These are phyloP conservation scores for Otocyon megalotis DNA, from an alignment of 2,113 vertebrate species.

Conservation along the genomic window DNA sequence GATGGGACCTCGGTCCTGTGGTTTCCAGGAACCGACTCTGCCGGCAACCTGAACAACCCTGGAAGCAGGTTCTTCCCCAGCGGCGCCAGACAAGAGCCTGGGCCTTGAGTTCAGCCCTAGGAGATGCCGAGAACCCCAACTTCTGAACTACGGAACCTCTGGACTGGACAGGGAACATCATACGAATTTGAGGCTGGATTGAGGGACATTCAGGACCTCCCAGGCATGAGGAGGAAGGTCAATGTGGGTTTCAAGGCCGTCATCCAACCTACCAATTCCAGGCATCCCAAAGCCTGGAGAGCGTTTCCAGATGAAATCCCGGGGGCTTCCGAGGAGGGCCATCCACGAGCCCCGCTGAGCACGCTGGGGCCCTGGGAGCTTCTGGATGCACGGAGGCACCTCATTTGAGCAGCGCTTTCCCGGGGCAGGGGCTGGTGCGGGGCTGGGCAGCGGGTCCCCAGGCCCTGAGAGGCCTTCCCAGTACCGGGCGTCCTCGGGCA, in stretches of 20 bases:
- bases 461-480: neutral
- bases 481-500: neutral
- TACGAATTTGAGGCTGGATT: neutral
- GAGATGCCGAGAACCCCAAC: neutral
- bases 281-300: neutral
- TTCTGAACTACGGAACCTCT: neutral
- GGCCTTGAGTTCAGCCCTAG: neutral
- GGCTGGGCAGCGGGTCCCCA: neutral
- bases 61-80: neutral
- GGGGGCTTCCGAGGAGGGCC: neutral
- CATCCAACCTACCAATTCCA: neutral
- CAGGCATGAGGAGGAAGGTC: neutral
- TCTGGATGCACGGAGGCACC: accelerated
- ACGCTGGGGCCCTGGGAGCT: neutral
- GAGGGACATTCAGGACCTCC: neutral
- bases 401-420: neutral
- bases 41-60: no score
- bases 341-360: neutral
- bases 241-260: no score
- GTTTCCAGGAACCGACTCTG: neutral
- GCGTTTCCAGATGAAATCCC: no score
- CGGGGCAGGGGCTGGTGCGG: neutral
- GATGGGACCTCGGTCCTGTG: accelerated
- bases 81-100: neutral
- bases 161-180: neutral